Evolutionary conservation across 2,113 vertebrate genomes (phyloP).

Genomic region (Pardalotus punctatus): DNA sequence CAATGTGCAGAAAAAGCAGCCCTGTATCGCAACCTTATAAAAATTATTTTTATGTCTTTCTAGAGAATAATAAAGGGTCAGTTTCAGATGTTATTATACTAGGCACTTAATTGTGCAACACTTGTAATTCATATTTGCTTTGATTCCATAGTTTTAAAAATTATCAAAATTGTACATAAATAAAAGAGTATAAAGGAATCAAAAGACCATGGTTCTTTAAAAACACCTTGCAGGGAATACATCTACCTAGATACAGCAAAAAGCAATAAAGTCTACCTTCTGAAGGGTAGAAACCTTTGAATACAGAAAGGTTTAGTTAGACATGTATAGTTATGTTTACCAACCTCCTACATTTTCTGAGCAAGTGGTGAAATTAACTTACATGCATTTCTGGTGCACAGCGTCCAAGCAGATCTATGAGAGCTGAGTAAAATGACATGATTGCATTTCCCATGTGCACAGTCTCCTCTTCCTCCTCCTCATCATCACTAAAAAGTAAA

Average conservation of each 20-base stretch:
- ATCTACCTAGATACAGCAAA: background rate
- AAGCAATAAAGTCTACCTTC: background rate
- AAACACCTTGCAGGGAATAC: background rate
- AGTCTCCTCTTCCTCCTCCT: constrained; percentile 86
- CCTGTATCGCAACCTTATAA: background rate
- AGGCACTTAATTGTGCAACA: background rate
- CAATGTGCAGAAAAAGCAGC: background rate
- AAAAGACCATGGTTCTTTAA: background rate
- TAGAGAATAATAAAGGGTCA: background rate
- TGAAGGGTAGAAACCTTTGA: background rate
- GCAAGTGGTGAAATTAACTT: constrained; percentile 50
- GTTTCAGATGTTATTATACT: background rate
- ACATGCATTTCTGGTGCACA: constrained; percentile 98
- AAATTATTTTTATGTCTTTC: background rate
- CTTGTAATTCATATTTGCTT: background rate
- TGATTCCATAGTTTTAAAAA: background rate
- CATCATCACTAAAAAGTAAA: constrained; percentile 66
- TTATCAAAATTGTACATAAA: background rate
- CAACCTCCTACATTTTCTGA: background rate
- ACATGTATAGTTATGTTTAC: background rate
- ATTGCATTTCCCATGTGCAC: constrained; percentile 98
- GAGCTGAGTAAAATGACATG: constrained; percentile 98
- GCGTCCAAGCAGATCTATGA: constrained; percentile 95
- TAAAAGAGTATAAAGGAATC: background rate
- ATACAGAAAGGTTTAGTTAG: background rate